Percentiles rank a stretch among this genome's conserved stretches.
Conservation (phyloP, 2,888 invertebrate species). For the Ptilodon capucinus region DNA sequence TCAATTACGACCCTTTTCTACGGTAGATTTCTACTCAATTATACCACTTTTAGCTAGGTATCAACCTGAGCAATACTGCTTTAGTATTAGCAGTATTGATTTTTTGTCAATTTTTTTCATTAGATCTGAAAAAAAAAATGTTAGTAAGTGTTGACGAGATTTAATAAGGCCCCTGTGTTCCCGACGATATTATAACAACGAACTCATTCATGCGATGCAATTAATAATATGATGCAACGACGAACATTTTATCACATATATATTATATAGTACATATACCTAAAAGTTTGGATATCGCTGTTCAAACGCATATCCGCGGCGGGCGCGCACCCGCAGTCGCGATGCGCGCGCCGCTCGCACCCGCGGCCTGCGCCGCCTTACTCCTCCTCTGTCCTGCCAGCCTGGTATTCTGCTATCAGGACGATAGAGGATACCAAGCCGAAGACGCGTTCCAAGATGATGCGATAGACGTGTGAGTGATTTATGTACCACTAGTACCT, state of each 20-base stretch:
- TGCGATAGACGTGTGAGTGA: slow-evolving; percentile 72
- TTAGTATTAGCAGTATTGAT: too few relatives aligned
- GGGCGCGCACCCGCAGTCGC: slow-evolving; percentile 62
- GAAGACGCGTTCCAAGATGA: slow-evolving; percentile 70
- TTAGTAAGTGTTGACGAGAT: too few relatives aligned
- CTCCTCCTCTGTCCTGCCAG: slow-evolving; percentile 55
- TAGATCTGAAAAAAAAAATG: too few relatives aligned
- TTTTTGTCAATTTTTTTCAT: too few relatives aligned
- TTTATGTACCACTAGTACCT: slow-evolving; percentile 31
- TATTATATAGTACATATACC: slow-evolving; percentile 27
- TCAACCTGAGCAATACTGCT: too few relatives aligned
- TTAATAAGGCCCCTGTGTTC: too few relatives aligned
- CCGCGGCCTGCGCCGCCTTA: slow-evolving; percentile 56
- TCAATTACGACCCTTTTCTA: too few relatives aligned
- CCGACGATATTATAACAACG: neutral
- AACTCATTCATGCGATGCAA: neutral
- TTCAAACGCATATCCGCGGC: slow-evolving; percentile 63
- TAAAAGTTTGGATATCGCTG: slow-evolving; percentile 63
- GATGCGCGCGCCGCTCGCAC: slow-evolving; percentile 72
- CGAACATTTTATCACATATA: slow-evolving; percentile 15
- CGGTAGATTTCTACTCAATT: too few relatives aligned
- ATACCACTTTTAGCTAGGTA: too few relatives aligned
- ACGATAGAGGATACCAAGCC: slow-evolving; percentile 64
- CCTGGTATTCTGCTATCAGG: slow-evolving; percentile 64
- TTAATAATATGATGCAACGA: slow-evolving; percentile 11